phyloP scores from a whole-genome alignment of 2,113 vertebrate species.

The Myrmecophaga tridactyla region DNA sequence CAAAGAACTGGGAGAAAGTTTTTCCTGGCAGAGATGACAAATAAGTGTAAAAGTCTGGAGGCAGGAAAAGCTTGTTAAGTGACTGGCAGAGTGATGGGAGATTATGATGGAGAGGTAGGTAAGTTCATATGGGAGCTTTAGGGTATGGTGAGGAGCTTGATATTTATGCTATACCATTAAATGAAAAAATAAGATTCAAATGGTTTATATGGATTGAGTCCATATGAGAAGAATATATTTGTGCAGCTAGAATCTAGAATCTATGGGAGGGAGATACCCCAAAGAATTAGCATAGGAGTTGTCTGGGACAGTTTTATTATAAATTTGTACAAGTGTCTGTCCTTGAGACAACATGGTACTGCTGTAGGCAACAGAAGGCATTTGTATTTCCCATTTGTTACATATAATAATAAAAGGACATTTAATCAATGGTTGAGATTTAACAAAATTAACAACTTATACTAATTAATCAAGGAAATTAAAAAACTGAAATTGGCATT shows the following conservation, averaged over 20 bases:
- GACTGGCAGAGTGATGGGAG: neutral
- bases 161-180: neutral
- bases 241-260: neutral
- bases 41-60: neutral
- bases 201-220: neutral
- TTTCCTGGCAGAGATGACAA: neutral
- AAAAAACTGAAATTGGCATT: neutral
- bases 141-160: too few species aligned
- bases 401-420: neutral
- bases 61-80: neutral
- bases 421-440: neutral
- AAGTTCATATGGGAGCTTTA: neutral
- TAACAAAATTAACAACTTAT: neutral
- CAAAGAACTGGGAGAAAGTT: neutral
- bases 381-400: neutral
- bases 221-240: neutral
- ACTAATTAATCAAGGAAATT: neutral
- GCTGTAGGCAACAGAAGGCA: neutral
- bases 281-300: neutral
- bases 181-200: neutral
- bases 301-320: neutral
- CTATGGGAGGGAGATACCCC: neutral
- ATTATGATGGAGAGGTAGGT: neutral
- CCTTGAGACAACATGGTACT: neutral
- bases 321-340: neutral